Evolutionary conservation across 2,797 vertebrate genomes (phyloP).

Genomic region (Corythornis leucogaster): DNA sequence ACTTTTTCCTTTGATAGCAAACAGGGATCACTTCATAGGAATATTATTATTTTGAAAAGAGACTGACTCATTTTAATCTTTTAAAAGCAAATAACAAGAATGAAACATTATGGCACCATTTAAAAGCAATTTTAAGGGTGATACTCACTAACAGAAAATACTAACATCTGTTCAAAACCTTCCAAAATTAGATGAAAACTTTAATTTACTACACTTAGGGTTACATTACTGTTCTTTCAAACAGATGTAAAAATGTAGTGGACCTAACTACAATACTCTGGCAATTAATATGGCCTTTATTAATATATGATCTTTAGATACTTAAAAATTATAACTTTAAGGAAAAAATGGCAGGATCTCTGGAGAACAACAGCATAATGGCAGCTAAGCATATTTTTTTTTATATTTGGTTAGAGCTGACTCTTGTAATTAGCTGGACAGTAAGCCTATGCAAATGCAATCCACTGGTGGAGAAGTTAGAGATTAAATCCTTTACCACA

Average conservation of each 20-base stretch:
- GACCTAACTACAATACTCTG: background rate
- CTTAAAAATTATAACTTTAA: background rate
- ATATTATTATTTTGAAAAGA: slow-evolving; percentile 17
- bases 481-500: background rate
- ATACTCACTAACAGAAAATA: background rate
- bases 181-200: background rate
- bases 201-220: background rate
- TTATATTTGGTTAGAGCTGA: background rate
- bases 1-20: slow-evolving; percentile 34
- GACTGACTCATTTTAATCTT: slow-evolving; percentile 7
- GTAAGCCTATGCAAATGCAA: background rate
- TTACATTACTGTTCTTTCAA: background rate
- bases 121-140: background rate
- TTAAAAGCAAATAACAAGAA: slow-evolving; percentile 22
- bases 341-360: background rate
- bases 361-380: background rate
- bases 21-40: slow-evolving; percentile 28
- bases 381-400: background rate
- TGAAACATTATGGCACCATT: background rate
- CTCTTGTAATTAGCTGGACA: background rate
- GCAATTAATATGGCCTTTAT: background rate
- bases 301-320: background rate
- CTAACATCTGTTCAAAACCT: background rate
- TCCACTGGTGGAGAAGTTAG: background rate
- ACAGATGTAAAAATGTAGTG: background rate